Base-by-base conservation (phyloP, 2,113 vertebrate genomes). In the Saguinus imperator region DNA sequence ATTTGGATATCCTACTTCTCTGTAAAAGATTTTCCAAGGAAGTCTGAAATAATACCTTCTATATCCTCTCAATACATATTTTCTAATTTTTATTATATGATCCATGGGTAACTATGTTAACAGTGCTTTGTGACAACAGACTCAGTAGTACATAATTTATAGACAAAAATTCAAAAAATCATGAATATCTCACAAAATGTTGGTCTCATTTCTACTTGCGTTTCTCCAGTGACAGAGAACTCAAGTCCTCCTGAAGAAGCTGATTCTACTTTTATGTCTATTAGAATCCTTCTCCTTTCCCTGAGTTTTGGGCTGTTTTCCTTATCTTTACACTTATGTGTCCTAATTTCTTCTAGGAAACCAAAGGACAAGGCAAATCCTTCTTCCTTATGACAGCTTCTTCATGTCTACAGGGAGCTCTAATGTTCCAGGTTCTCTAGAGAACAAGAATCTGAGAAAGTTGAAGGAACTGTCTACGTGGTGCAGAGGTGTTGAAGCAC, bases 61-160 rank as follows among this genome's bases (percentile, higher is more conserved):
- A 75, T 83, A 86, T 37, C 68, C 23, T 96, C 68, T 70, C 75
- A 20, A 93, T 58, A 92, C 37, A 13, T 76, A 90, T 79, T 91
- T 64, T 66, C n/a, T 45, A 52, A 75, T 86, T 89, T 85, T 50
- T 18, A 82, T 66, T 88, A 40, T 52, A 50, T 35, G 89, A 72
- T 23, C 25, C 45, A 18, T 32, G 17, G 76, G 9, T 61, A 87
- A 76, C 80, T 55, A 55, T 43, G 6, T 89, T 70, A 43, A 82
- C 4, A 85, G 72, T 25, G 40, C 27, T 64, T 75, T 81, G 27
- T 90, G 83, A 91, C 37, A 87, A 92, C 48, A 90, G 61, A 79
- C 50, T 57, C 18, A 37, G 8, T 3, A 18, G 45, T 48, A 85
- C 17, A 18, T 43, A 76, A 90, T 35, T 89, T 90, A 84, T 12